Base-by-base conservation (phyloP, 2,797 vertebrate species). In the Dicrostonyx torquatus region DNA sequence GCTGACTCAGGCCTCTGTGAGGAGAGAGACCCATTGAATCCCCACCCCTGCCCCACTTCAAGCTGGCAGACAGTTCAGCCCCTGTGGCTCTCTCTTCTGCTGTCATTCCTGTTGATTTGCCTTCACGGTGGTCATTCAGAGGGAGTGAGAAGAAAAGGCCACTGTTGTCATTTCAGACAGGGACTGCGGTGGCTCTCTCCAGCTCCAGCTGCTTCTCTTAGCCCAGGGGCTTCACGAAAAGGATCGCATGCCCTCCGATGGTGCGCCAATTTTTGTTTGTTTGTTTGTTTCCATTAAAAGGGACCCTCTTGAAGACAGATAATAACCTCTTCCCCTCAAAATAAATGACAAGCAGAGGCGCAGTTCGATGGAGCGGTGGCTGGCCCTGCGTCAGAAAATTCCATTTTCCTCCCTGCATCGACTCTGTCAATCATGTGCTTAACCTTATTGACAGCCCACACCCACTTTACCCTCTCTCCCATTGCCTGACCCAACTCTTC, bases 121-220 rank as follows among this genome's bases (percentile, higher is more conserved):
- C 92, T 89, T 96, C 66, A 50, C 60, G 92, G 55, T 82, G 93
- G 66, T 68, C 86, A 86, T 94, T 95, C 87, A 97, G 92, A 95
- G 45, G 40, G 40, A 94, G 80, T 87, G 34, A 90, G 95, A 91
- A 75, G 80, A 82, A 92, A 94, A 86, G 90, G 62, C 2, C 72
- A 53, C 92, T n/a, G 7, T 75, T 95, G 91, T 87, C 82, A 78
- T 84, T 95, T 58, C 66, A 45, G 91, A 50, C n/a, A 0, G 37
- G 1, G 45, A 79, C 89, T 72, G 85, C 78, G 1, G 87, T 75
- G 92, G 66, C n/a, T 92, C 22, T 79, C 0, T 4, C 40, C 75
- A 50, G 55, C 15, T 79, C 87, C 11, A 79, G 85, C 37, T 37
- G 12, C 43, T 73, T 31, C 83, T 75, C 89, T 60, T 75, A 31